Evolutionary conservation across 2,888 invertebrate genomes (phyloP), one percentile per base, ranked within the genome.

Genomic region (Dicyrtomina minuta): DNA sequence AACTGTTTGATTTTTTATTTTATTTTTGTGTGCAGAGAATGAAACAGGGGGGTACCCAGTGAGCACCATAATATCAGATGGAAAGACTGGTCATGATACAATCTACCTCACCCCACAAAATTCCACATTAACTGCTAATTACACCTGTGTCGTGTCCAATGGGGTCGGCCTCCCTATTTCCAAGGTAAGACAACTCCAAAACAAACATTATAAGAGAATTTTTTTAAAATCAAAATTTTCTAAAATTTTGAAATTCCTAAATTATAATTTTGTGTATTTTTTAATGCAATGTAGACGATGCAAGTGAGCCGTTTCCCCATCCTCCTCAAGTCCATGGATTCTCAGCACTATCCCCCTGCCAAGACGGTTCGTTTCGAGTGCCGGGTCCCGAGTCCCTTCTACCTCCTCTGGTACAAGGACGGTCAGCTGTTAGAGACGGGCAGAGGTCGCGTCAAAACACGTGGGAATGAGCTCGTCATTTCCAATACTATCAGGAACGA

Each of bases 401-500:
- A 71, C 33, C 66, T 76, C 22, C 58, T 73, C 20, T 77, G 77
- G 77, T 75, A 74, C 71, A 77, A 77, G 71, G 74, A 77, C 71
- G 77, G 77, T 55, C 72, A 77, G 58, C 64, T 72, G 6, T 51
- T 77, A 46, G 73, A 75, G 43, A 73, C 75, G 6, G 76, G 75
- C 44, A 72, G 62, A 64, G 77, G 77, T n/a, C 64, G 77, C 68
- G 72, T 77, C 22, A 74, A 77, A 70, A 71, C 69, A 22, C 71
- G 70, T 56, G 72, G 74, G 53, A 75, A 76, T 65, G 75, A 76
- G 65, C 67, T 77, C 26, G 74, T 76, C n/a, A 72, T 77, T 33
- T 77, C 77, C 17, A 77, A 76, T 55, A 75, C 77, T n/a, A 75
- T 77, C 58, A 59, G 72, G 20, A 75, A 73, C 66, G 77, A 77